phyloP scores from a whole-genome alignment of 2,888 invertebrate species.

The Protonemura montana region DNA sequence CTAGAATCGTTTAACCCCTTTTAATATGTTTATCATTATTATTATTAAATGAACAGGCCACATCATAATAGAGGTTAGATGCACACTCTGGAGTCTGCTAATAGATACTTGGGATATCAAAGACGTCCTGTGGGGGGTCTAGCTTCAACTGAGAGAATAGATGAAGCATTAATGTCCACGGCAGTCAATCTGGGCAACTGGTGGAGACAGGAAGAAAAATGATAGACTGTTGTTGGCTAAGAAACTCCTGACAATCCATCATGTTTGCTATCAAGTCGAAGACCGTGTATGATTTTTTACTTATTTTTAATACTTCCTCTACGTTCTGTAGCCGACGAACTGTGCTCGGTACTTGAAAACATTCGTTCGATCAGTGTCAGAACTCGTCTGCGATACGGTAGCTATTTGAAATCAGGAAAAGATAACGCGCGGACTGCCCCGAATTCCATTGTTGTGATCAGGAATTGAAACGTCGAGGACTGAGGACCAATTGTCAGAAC shows the following conservation, averaged over 20 bases:
- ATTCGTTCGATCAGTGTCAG: slow-evolving; percentile 25
- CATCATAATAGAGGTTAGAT: not conserved
- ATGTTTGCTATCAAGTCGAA: not conserved
- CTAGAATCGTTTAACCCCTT: slow-evolving; percentile 26
- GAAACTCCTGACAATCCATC: slow-evolving; percentile 44
- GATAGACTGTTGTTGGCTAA: slow-evolving; percentile 36
- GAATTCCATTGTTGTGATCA: not conserved
- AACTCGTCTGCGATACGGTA: not conserved
- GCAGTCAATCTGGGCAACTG: slow-evolving; percentile 12
- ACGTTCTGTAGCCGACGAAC: not conserved
- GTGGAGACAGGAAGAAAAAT: slow-evolving; percentile 49
- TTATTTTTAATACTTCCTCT: slow-evolving; percentile 8
- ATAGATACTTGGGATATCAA: slow-evolving; percentile 39
- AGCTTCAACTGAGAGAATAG: not conserved
- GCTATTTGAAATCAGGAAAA: not conserved
- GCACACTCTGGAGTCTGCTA: slow-evolving; percentile 13
- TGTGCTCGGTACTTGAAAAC: not conserved
- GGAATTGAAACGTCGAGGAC: not conserved
- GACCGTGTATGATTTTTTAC: not conserved
- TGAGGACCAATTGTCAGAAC: not conserved
- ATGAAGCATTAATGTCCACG: slow-evolving; percentile 40
- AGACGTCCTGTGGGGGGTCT: slow-evolving; percentile 43
- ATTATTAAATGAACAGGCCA: slow-evolving; percentile 15
- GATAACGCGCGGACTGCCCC: not conserved
- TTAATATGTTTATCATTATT: slow-evolving; percentile 25